Base-by-base conservation (phyloP, 2,113 vertebrate species). In the Puntigrus tetrazona region DNA sequence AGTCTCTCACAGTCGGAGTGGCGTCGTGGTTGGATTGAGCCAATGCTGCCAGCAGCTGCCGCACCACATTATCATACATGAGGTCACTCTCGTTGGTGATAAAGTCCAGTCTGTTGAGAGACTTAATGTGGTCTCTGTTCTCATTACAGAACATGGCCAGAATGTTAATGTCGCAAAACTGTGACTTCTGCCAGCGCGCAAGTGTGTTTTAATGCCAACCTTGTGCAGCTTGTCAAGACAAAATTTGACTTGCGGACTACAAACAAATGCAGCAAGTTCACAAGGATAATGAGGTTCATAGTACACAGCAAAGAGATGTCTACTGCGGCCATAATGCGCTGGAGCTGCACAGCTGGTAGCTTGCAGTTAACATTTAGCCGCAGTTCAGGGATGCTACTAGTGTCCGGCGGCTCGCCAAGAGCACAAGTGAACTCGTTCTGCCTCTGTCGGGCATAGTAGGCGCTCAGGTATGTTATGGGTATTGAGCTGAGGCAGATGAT, bases 161-260 rank as follows among this genome's bases (percentile, higher is more conserved):
- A 91, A 99, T 99, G 92, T 99, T 99, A 88, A 99, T 99, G 90
- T 99, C 98, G 4, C 98, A 99, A 93, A 99, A 99, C 92, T 97
- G 98, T 0, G 98, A 99, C 91, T 98, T 98, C 90, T 97, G 98
- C 98, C 97, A 99, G 88, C 98, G 6, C 96, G 94, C n/a, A n/a
- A n/a, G 36, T 97, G 96, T 0, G 97, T 98, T 93, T 98, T 98
- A 87, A 99, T 98, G 55, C 98, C 98, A 16, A 99, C 98, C 92
- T 99, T 99, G 89, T 99, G 97, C 89, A 99, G 93, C 90, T 99
- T 99, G 95, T 99, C 97, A 80, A 99, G 22, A 99, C 97, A 91
- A 99, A 99, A 93, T 99, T 99, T 88, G 97, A 99, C 92, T 99
- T 99, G 36, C 98, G 96, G 89, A 99, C 96, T 86, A 99, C 98